Conservation (phyloP, 2,113 vertebrate species). For the Rhineura floridana region DNA sequence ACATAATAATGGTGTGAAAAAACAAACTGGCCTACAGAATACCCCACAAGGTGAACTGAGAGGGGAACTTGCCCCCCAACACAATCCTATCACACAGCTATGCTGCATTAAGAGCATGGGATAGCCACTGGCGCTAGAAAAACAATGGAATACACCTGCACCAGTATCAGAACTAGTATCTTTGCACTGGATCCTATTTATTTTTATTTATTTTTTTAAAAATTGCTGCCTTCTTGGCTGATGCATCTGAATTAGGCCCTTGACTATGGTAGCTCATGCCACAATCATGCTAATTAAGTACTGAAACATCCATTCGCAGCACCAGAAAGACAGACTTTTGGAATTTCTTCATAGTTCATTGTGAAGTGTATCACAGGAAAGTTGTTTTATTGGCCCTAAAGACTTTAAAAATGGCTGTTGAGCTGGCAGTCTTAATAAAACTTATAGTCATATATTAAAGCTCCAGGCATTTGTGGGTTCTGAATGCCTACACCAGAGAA, state of each 20-base stretch:
- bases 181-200: not conserved
- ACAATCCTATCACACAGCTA: not conserved
- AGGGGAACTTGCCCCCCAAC: not conserved
- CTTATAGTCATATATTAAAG: not conserved
- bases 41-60: not conserved
- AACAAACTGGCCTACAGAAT: not conserved
- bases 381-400: not conserved
- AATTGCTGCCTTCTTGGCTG: not conserved
- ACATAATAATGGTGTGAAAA: not conserved
- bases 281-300: not conserved
- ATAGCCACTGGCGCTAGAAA: not conserved
- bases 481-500: not conserved
- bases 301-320: not conserved
- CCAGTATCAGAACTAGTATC: not conserved
- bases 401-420: not conserved
- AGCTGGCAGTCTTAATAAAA: not conserved
- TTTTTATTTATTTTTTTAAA: too few species aligned
- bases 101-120: not conserved
- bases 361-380: not conserved
- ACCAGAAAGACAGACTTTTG: not conserved
- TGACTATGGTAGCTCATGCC: not conserved
- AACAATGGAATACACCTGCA: not conserved
- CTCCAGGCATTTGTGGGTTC: not conserved
- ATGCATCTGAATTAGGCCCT: not conserved
- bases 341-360: too few species aligned